Base-by-base conservation (phyloP, 2,113 vertebrate species). In the Crocuta crocuta region DNA sequence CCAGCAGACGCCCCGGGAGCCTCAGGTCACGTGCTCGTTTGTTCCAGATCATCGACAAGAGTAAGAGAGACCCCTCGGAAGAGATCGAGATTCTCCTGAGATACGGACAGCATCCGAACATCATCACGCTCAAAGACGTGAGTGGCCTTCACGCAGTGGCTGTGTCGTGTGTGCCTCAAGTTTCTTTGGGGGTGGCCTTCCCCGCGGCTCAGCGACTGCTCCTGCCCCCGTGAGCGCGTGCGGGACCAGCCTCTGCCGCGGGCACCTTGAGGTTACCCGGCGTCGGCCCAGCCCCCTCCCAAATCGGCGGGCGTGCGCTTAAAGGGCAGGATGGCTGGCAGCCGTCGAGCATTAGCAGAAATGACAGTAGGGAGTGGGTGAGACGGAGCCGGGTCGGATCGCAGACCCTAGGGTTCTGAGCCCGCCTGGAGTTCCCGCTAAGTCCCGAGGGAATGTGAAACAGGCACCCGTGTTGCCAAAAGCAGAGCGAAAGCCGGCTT, bases 81-180 rank as follows among this genome's bases (percentile, higher is more conserved):
- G 99, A 99, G 99, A 99, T 99, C 24, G 99, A 99, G 98, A 99
- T 99, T 93, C 99, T 99, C 21, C 98, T 99, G 97, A 96, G 99
- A 98, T 99, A 99, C 4, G 99, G 99, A 96, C 99, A 99, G 96
- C 99, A 99, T 98, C 99, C 99, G 26, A 99, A 99, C 98, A 99
- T 99, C 98, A 99, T 99, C 96, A 99, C 99, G 35, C 98, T 99
- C 95, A 99, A 99, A 96, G 99, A 99, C 68, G 99, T 99, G 97
- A 99, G 99, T 99, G 92, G 43, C 33, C 74, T n/a, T 24, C 45
- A 1, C 39, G 26, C 9, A 3, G 45, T 94, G 23, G 16, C 48
- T 0, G 0, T 0, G 15, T 2, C 12, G 0, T 28, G 31, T 3
- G 35, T 16, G 1, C 88, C 28, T 28, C 23, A 0, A 2, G 12